These are phyloP conservation scores for Argentina silus DNA, from an alignment of 2,797 vertebrate genomes.

Conservation along the genomic window DNA sequence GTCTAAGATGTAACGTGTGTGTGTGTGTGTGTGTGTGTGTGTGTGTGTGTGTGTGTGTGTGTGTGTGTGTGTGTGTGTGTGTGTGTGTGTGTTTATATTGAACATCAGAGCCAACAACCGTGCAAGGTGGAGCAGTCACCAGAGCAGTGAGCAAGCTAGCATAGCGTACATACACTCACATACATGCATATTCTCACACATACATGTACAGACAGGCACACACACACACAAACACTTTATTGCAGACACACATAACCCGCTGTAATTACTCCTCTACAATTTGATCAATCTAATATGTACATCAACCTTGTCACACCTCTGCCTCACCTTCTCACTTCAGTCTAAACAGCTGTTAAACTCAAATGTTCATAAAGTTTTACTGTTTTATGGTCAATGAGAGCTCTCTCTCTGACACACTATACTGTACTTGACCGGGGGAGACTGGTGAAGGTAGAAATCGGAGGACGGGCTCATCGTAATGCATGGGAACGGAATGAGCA, in stretches of 20 bases:
- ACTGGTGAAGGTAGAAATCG: too few relatives aligned
- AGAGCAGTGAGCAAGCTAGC: conserved; percentile 54
- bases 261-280: conserved; percentile 20
- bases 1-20: not conserved
- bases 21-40: conserved; percentile 16
- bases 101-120: conserved; percentile 66
- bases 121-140: conserved; percentile 74
- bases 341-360: too few relatives aligned
- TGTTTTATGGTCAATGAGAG: not conserved
- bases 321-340: conserved; percentile 20
- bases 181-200: conserved; percentile 22
- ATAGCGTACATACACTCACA: not conserved
- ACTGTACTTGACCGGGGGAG: too few relatives aligned
- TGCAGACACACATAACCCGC: conserved; percentile 15
- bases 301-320: conserved; percentile 34
- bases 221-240: not conserved
- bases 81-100: conserved; percentile 9
- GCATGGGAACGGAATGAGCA: too few relatives aligned
- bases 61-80: conserved; percentile 17
- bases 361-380: too few relatives aligned
- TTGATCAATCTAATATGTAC: conserved; percentile 21
- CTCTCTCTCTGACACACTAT: conserved; percentile 48
- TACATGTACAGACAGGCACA: not conserved
- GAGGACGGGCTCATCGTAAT: too few relatives aligned
- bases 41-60: conserved; percentile 15